Evolutionary conservation across 2,113 vertebrate species (phyloP).

Genomic region (Sinocyclocheilus anophthalmus): DNA sequence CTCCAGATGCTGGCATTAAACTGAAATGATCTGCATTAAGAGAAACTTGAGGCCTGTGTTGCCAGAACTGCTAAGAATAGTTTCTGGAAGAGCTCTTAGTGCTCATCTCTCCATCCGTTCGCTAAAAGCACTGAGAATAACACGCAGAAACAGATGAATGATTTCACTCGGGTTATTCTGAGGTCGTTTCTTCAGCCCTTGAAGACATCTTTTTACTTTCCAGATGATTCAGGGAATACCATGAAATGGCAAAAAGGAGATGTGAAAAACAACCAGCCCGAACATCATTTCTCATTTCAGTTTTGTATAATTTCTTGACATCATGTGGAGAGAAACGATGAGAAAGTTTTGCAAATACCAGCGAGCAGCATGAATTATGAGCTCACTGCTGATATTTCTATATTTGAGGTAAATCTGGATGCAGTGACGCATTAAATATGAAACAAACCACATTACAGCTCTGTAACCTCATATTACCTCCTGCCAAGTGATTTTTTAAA

Average conservation of each 20-base stretch:
- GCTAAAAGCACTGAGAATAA: neutral
- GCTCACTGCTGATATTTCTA: neutral
- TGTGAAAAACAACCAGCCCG: neutral
- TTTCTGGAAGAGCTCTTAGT: neutral
- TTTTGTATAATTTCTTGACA: neutral
- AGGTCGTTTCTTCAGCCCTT: neutral
- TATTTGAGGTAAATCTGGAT: conserved; percentile 5
- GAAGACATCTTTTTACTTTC: neutral
- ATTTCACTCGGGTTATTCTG: neutral
- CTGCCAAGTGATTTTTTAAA: neutral
- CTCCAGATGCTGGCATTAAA: conserved; percentile 1
- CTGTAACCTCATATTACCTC: neutral
- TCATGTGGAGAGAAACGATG: neutral
- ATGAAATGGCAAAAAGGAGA: neutral
- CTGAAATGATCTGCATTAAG: neutral
- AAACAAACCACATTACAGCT: neutral
- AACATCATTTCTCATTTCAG: neutral
- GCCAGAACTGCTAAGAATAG: neutral
- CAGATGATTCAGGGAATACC: neutral
- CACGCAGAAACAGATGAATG: neutral
- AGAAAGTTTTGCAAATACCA: neutral
- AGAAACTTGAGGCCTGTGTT: neutral
- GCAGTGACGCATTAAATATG: neutral
- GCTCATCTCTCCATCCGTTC: neutral
- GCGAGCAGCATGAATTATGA: neutral